A percentile compares a stretch with the other conserved stretches of the same genome.
These are phyloP conservation scores for Halcyon badia DNA, from an alignment of 2,797 vertebrate species.

Conservation along the genomic window DNA sequence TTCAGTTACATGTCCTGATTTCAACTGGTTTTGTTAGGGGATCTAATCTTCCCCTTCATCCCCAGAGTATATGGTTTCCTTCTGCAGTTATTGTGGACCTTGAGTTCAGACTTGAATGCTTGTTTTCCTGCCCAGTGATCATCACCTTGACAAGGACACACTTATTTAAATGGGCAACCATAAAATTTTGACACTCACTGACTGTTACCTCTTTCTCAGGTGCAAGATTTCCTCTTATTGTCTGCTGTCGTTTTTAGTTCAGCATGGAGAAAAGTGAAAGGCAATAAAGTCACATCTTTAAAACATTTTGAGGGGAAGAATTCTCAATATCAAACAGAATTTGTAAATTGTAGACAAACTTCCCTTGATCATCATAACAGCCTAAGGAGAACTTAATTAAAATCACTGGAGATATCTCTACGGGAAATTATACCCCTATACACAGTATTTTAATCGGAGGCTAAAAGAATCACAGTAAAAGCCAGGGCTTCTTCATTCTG, in stretches of 20 bases:
- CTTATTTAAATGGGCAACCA: background rate
- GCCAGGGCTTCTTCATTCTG: background rate
- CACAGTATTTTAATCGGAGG: background rate
- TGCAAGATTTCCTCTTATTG: background rate
- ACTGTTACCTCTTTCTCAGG: background rate
- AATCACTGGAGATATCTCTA: background rate
- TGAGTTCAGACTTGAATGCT: background rate
- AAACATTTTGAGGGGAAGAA: background rate
- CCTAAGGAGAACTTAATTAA: constrained; percentile 9
- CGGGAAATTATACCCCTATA: background rate
- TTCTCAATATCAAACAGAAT: constrained; percentile 22
- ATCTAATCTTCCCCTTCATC: background rate
- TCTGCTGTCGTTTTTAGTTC: background rate
- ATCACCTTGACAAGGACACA: background rate
- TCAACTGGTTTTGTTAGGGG: background rate
- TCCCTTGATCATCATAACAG: background rate
- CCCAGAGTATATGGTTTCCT: background rate
- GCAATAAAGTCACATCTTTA: background rate
- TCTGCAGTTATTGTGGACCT: background rate
- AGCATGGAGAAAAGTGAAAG: background rate
- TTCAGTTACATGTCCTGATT: background rate
- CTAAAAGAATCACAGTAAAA: background rate
- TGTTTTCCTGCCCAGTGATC: background rate
- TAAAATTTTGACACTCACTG: background rate
- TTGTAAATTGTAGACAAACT: constrained; percentile 11